These are phyloP conservation scores for Silvanus unidentatus DNA, from an alignment of 2,888 invertebrate species.

Conservation along the genomic window DNA sequence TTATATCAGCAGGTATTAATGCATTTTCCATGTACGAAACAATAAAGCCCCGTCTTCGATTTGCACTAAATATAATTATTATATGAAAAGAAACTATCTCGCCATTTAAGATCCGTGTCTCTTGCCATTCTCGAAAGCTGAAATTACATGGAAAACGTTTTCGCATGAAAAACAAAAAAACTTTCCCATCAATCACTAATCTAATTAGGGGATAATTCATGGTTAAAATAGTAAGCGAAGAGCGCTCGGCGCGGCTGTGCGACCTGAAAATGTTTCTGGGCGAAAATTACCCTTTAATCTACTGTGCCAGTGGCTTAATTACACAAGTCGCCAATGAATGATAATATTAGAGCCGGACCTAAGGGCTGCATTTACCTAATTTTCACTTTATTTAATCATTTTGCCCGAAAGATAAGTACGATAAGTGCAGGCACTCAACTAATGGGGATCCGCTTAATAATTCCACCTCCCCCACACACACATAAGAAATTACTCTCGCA, in stretches of 20 bases:
- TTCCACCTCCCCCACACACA: no score
- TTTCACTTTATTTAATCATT: slow-evolving; percentile 20
- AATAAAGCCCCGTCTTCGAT: no score
- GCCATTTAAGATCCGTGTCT: no score
- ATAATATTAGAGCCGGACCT: slow-evolving; percentile 21
- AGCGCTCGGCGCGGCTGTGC: slow-evolving; percentile 14
- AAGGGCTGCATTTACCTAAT: slow-evolving; percentile 20
- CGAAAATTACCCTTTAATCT: slow-evolving; percentile 24
- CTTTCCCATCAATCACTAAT: slow-evolving; percentile 18
- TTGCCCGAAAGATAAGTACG: background rate
- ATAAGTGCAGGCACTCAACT: background rate
- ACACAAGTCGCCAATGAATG: slow-evolving; percentile 20
- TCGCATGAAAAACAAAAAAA: slow-evolving; percentile 12
- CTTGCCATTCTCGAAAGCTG: no score
- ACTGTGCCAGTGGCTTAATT: slow-evolving; percentile 20
- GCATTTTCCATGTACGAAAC: no score
- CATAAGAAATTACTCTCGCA: no score
- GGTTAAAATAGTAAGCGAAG: slow-evolving; percentile 10
- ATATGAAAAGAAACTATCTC: no score
- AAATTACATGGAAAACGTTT: no score
- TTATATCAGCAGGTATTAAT: no score
- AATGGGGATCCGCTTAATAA: background rate
- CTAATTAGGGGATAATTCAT: slow-evolving; percentile 22
- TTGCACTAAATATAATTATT: no score
- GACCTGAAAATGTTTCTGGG: slow-evolving; percentile 14